Evolutionary conservation across 2,888 invertebrate species (phyloP), one percentile per base, ranked within the genome.

Genomic region (Eurois occulta): DNA sequence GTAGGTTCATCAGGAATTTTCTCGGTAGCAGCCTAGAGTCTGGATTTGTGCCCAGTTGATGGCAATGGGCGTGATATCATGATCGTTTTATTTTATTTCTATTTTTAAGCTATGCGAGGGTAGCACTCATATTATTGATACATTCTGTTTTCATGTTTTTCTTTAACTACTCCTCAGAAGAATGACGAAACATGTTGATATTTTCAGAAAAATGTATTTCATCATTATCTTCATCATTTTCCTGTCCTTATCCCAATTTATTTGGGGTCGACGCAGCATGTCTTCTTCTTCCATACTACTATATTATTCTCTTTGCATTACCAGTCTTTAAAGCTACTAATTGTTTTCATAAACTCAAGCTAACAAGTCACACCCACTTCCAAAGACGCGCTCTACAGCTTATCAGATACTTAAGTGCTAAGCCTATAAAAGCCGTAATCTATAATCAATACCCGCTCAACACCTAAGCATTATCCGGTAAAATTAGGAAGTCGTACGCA

Each of bases 401-500:
- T 68, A 28, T 41, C 58, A 41, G 70, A 86, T 64, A 77, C 79
- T 75, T 77, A 68, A 79, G 66, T 69, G 66, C 41, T 73, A 52
- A 75, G 73, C 72, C 81, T 83, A 85, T 83, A 86, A 86, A 90
- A 81, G 83, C 84, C 80, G 87, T 91, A 89, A 91, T 91, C 90
- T 88, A 87, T 88, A 90, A 90, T 91, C 91, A 78, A 91, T 91
- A 89, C 72, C 85, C 85, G 83, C 80, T 81, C 80, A 79, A 86
- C 88, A 88, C 89, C 89, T 89, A 86, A 88, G 78, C 81, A 86
- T 80, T 84, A 86, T 78, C 84, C 83, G 65, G 65, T 80, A 76
- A 89, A 88, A 88, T 90, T 76, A 86, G 80, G 84, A 87, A 81
- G 81, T 69, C 38, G 77, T 41, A 77, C 77, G 75, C 74, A 82